Percentiles rank a stretch among this genome's conserved stretches.
phyloP scores from a whole-genome alignment of 2,797 vertebrate species.

The Chlorospingus flavigularis region DNA sequence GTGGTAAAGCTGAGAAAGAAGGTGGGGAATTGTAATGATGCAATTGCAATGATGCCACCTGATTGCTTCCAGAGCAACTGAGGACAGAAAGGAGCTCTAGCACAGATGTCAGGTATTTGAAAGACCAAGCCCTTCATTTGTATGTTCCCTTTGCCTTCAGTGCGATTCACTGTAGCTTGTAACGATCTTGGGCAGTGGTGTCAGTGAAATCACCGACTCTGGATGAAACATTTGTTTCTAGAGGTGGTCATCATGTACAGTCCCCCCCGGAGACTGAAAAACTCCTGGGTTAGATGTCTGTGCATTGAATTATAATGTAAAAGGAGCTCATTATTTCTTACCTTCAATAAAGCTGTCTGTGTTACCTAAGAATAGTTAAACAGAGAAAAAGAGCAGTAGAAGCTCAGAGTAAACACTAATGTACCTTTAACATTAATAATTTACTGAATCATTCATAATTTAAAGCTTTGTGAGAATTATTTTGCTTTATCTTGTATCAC shows the following conservation, averaged over 20 bases:
- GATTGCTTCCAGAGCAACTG: not conserved
- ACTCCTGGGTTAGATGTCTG: not conserved
- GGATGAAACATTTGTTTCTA: not conserved
- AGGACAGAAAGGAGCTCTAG: not conserved
- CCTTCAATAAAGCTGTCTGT: not conserved
- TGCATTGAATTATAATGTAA: not conserved
- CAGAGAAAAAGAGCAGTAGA: not conserved
- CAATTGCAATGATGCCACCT: not conserved
- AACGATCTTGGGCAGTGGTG: not conserved
- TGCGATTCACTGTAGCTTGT: not conserved
- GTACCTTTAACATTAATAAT: slow-evolving; percentile 37
- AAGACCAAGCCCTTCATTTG: not conserved
- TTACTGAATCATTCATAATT: slow-evolving; percentile 29
- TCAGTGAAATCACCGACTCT: not conserved
- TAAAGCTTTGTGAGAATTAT: slow-evolving; percentile 26
- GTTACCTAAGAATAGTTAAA: not conserved
- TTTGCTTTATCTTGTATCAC: slow-evolving; percentile 26
- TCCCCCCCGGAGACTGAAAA: not conserved
- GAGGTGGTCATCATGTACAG: not conserved
- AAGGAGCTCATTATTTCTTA: not conserved
- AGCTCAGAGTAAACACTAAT: not conserved
- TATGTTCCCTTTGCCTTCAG: not conserved
- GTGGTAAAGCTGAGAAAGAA: not conserved
- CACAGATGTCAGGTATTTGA: not conserved
- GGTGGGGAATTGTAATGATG: not conserved